Base-by-base conservation (phyloP, 1,140 invertebrate species). In the Caenorhabditis briggsae region DNA sequence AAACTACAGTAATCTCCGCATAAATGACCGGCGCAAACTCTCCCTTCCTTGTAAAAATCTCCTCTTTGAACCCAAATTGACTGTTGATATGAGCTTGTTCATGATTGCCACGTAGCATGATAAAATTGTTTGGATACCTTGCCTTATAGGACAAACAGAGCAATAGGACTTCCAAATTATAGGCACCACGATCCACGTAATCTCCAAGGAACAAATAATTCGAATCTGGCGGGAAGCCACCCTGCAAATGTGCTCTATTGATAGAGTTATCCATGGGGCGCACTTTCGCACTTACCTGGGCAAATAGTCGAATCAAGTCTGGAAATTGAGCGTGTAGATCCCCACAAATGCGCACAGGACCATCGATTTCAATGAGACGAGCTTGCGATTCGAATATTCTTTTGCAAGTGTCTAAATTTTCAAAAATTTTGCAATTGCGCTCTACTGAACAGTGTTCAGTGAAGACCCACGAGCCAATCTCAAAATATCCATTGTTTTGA, bases 61-160 rank as follows among this genome's bases (percentile, higher is more conserved):
- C 70, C 33, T 85, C 46, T 83, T 70, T 59, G 23, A 94, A 94
- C 59, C 94, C 94, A 90, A 94, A 94, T 83, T 94, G 94, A 89
- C 94, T 91, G 91, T 94, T 94, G 89, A 94, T 94, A 89, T 93
- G 94, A 59, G 94, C 94, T 93, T 94, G 94, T 90, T 94, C 94
- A 90, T 94, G 94, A 90, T 94, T 94, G 61, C 94, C 94, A 85
- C 94, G 89, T 58, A 94, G 91, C 18, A 94, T 91, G 88, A 94
- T 94, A 90, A 94, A 94, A 89, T 94, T 94, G 89, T 94, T 94
- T 78, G 94, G 94, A 90, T 94, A 94, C 90, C 94, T 16, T 5
- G 70, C 70, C 23, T 78, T 78, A n/a, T 23, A 78, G 3, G 46
- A 23, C 8, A 78, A 11, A n/a, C 70, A 78, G 53, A 78, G 70